A percentile compares a stretch with the other conserved stretches of the same genome.
Evolutionary conservation across 2,113 vertebrate species (phyloP).

Genomic region (Pachycephala philippinensis): DNA sequence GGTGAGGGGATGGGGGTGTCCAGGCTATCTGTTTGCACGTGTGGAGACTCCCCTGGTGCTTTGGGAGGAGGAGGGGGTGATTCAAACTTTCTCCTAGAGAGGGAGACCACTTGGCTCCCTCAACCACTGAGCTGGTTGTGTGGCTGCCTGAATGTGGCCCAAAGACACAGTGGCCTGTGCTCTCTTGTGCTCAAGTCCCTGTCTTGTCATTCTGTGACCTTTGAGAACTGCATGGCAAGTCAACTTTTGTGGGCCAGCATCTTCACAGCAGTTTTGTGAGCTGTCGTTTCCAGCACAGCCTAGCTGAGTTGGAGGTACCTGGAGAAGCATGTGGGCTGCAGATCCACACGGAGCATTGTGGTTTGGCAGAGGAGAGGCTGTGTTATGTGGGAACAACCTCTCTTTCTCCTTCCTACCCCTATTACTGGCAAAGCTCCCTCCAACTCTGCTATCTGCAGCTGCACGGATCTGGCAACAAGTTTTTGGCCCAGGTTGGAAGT

Average conservation of each 20-base stretch:
- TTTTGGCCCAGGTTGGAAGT: neutral
- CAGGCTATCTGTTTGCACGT: rapidly evolving
- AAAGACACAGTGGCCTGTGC: neutral
- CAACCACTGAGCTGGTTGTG: rapidly evolving
- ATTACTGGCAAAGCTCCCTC: neutral
- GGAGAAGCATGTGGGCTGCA: neutral
- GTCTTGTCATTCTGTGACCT: neutral
- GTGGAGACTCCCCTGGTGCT: neutral
- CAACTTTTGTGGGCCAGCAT: neutral
- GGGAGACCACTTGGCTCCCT: neutral
- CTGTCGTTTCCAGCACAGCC: neutral
- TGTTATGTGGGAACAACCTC: neutral
- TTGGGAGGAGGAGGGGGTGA: neutral
- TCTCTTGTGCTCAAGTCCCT: neutral
- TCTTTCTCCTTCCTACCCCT: neutral
- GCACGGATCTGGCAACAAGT: neutral
- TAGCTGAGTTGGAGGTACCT: neutral
- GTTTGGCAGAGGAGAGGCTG: neutral
- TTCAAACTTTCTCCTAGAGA: neutral
- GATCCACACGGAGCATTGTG: neutral
- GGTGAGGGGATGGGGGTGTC: neutral
- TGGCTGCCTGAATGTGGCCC: neutral
- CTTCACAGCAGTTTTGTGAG: neutral
- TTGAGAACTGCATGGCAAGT: neutral
- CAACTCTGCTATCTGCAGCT: neutral